Conservation (phyloP, 2,797 vertebrate species). For the Trichosurus vulpecula region DNA sequence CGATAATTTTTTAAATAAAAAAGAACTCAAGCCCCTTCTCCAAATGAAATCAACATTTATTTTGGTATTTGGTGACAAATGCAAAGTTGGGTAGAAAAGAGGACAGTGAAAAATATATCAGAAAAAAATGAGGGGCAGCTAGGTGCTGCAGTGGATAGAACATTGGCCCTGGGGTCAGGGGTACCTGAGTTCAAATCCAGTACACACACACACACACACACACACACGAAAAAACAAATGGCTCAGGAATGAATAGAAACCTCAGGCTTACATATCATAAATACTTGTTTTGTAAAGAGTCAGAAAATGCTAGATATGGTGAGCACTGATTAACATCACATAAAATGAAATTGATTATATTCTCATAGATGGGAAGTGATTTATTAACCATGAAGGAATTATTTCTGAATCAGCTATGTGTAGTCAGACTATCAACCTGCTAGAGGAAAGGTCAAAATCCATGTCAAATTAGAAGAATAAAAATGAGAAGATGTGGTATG, state of each 20-base stretch:
- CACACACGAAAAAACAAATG: background rate
- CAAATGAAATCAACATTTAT: background rate
- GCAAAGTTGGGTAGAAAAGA: background rate
- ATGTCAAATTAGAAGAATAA: background rate
- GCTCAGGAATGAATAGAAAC: background rate
- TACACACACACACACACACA: too few relatives aligned
- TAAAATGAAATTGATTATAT: background rate
- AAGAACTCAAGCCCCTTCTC: background rate
- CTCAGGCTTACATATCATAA: background rate
- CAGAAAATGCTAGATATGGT: background rate
- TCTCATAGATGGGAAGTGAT: background rate
- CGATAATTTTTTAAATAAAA: background rate
- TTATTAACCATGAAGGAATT: background rate
- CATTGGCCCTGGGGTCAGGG: too few relatives aligned
- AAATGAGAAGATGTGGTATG: background rate
- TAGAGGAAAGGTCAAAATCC: background rate
- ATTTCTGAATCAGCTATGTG: background rate
- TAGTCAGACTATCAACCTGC: background rate
- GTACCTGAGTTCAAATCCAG: too few relatives aligned
- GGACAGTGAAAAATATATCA: background rate
- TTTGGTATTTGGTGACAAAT: background rate
- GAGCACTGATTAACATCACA: background rate
- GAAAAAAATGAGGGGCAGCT: background rate
- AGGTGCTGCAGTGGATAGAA: too few relatives aligned
- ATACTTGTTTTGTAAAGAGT: background rate